Base-by-base conservation (phyloP, 2,113 vertebrate genomes). In the Xiphophorus couchianus region DNA sequence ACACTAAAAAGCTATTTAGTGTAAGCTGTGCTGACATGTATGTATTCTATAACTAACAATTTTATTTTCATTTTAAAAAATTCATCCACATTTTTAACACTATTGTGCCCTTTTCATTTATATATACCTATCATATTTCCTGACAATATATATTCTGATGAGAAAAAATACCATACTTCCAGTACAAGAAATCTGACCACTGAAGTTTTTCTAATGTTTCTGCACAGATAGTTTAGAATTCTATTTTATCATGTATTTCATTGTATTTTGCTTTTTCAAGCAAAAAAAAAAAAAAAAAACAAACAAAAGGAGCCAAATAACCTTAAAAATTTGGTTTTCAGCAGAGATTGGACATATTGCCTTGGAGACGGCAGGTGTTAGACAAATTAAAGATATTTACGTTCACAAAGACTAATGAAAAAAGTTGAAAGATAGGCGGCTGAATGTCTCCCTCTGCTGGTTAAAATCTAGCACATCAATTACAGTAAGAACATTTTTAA, bases 391-490 rank as follows among this genome's bases (percentile, higher is more conserved):
- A 58, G 2, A 58, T 6, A 2, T 37, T 27, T 33, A 5, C 14
- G 13, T 65, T 66, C 31, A 58, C 33, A 30, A 0, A 68, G 37
- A 1, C 29, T 14, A 22, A 25, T 28, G 19, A 66, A 31, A 30
- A 14, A 0, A 5, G 8, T n/a, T 58, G 3, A n/a, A 15, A 5
- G 5, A 76, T 74, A 27, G 35, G n/a, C 74, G 51, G 76, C 67
- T 62, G 17, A 48, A 48, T 86, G 81, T 74, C 80, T 74, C 86
- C 84, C 65, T 82, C 90, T 85, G 54, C 65, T 73, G 90, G 84
- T 68, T 65, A 2, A 25, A 5, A 5, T 27, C 5, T 1, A 37
- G 69, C 33, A 71, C 17, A 35, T n/a, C 66, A 48, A 0, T 5
- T 39, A 60, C 13, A 67, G 31, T 44, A 60, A n/a, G 15, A 14